These are phyloP conservation scores for Ptilonorhynchus violaceus DNA, from an alignment of 2,113 vertebrate genomes.

Conservation along the genomic window DNA sequence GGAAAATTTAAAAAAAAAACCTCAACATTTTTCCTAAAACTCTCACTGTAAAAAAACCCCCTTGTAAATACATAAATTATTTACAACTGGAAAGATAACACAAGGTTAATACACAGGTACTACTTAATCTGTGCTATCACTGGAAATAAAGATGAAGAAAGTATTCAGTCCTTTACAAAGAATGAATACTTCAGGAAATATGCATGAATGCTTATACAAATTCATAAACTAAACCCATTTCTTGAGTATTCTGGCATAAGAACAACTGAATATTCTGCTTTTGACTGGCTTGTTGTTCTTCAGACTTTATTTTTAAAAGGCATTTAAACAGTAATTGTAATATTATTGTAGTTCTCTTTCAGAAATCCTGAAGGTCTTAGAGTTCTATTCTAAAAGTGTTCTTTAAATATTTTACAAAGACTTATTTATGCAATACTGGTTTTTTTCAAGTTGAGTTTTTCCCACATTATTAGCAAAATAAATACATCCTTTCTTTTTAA, in stretches of 20 bases:
- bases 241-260: background rate
- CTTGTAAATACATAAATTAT: background rate
- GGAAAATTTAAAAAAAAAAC: background rate
- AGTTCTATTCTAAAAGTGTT: background rate
- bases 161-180: background rate
- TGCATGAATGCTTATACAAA: background rate
- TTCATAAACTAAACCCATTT: background rate
- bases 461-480: slow-evolving; percentile 29
- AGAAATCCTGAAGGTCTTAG: background rate
- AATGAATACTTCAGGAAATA: background rate
- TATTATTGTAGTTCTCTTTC: background rate
- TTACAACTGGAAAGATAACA: background rate
- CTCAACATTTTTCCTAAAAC: background rate
- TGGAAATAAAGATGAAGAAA: background rate
- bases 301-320: background rate
- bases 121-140: background rate
- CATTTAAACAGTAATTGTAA: background rate
- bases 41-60: background rate
- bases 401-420: background rate
- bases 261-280: background rate
- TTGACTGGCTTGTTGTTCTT: background rate
- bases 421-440: background rate
- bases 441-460: background rate
- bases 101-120: background rate
- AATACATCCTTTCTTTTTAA: slow-evolving; percentile 42